Conservation (phyloP, 2,113 vertebrate genomes). For the Struthidea cinerea region DNA sequence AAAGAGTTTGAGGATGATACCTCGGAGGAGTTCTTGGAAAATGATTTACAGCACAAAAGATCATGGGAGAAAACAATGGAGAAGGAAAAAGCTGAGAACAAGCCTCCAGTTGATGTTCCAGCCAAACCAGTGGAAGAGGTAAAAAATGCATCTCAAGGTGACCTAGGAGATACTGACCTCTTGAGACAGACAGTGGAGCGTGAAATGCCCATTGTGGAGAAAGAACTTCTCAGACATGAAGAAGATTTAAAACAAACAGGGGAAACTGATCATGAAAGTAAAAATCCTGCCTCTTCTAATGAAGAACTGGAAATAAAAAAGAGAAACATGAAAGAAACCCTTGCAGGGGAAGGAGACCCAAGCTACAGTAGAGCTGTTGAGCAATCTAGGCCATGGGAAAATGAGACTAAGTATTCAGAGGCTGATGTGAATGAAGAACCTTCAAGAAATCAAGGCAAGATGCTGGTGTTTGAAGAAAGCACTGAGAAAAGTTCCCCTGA, state of each 20-base stretch:
- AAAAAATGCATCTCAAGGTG: not conserved
- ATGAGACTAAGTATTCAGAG: not conserved
- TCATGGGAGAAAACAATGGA: not conserved
- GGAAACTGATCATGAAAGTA: not conserved
- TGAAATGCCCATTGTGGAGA: not conserved
- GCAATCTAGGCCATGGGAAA: not conserved
- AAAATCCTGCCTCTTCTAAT: not conserved
- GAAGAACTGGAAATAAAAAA: not conserved
- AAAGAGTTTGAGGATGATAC: not conserved
- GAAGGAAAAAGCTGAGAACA: not conserved
- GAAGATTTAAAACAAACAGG: not conserved
- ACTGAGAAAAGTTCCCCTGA: not conserved
- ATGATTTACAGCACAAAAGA: not conserved
- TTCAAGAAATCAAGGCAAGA: slow-evolving; percentile 4
- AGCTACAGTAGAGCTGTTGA: not conserved
- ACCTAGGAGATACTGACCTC: not conserved
- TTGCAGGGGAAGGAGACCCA: not conserved
- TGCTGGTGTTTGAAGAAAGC: not conserved
- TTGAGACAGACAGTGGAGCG: not conserved
- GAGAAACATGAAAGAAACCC: not conserved
- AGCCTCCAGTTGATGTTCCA: not conserved
- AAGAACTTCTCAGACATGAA: not conserved
- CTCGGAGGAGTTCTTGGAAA: slow-evolving; percentile 8
- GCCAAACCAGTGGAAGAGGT: not conserved
- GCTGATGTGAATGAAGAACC: not conserved